Conservation (phyloP, 2,888 invertebrate genomes). For the Teinopalpus imperialis region DNA sequence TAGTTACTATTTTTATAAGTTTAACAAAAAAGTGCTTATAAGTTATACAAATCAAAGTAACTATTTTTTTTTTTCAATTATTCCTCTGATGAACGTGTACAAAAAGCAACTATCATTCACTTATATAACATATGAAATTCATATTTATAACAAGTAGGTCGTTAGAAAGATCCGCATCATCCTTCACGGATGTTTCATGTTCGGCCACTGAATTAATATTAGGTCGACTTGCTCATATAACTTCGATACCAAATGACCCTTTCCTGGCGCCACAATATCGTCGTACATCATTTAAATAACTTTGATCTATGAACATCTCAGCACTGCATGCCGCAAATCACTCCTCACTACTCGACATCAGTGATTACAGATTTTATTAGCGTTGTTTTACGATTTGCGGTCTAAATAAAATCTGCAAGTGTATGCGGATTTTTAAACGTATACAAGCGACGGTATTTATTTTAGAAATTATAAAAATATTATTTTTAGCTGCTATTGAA, state of each 20-base stretch:
- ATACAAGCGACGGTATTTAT: slow-evolving; percentile 12
- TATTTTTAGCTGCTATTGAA: slow-evolving; percentile 18
- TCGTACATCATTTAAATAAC: slow-evolving; percentile 26
- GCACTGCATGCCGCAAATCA: slow-evolving; percentile 28
- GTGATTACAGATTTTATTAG: slow-evolving; percentile 32
- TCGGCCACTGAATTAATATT: slow-evolving; percentile 24
- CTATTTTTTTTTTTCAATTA: too few species aligned
- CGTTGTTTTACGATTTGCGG: slow-evolving; percentile 28
- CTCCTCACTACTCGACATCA: slow-evolving; percentile 36
- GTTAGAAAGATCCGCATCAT: slow-evolving; percentile 15
- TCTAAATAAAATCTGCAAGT: slow-evolving; percentile 7
- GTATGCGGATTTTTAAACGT: not conserved
- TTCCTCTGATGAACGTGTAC: too few species aligned
- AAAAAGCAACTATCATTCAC: too few species aligned
- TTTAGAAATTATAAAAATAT: slow-evolving; percentile 23
- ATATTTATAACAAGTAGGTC: not conserved
- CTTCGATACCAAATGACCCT: slow-evolving; percentile 16
- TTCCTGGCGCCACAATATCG: slow-evolving; percentile 30
- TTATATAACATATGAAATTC: too few species aligned
- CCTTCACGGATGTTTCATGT: slow-evolving; percentile 13
- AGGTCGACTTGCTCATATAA: slow-evolving; percentile 18
- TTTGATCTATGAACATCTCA: slow-evolving; percentile 23
- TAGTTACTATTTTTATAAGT: too few species aligned
- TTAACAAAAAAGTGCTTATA: too few species aligned
- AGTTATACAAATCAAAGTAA: too few species aligned